These are phyloP conservation scores for Dicyrtoma fusca DNA, from an alignment of 2,888 invertebrate genomes.

Conservation along the genomic window DNA sequence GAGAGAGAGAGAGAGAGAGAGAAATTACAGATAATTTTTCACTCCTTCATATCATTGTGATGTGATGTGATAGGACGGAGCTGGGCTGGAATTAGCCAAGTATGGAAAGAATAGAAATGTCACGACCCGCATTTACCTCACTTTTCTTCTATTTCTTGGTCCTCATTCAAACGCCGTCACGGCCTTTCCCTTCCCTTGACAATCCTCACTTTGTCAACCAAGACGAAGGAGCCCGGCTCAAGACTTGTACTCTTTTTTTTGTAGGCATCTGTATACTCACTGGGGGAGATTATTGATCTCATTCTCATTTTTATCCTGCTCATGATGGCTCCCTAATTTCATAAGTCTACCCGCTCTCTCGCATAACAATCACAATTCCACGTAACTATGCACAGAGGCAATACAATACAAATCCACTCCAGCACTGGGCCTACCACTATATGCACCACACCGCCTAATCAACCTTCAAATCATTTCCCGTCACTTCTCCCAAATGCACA, in stretches of 20 bases:
- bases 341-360: no score
- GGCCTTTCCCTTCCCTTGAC: neutral
- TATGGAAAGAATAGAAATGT: slow-evolving; percentile 24
- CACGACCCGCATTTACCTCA: slow-evolving; percentile 24
- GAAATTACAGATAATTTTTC: slow-evolving; percentile 35
- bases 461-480: no score
- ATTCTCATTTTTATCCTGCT: slow-evolving; percentile 21
- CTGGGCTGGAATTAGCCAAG: slow-evolving; percentile 9
- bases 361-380: no score
- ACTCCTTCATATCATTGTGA: slow-evolving; percentile 31
- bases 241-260: no score
- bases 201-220: slow-evolving; percentile 27
- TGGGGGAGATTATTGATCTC: slow-evolving; percentile 31
- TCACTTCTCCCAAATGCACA: no score
- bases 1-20: neutral
- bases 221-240: neutral
- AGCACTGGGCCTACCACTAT: no score
- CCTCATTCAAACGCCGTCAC: neutral
- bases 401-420: no score
- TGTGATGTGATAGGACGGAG: neutral
- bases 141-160: neutral
- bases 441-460: no score
- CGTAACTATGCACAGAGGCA: no score
- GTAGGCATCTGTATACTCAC: neutral
- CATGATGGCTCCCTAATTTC: slow-evolving; percentile 10